Conservation (phyloP, 2,113 vertebrate species). For the Bambusicola thoracicus region DNA sequence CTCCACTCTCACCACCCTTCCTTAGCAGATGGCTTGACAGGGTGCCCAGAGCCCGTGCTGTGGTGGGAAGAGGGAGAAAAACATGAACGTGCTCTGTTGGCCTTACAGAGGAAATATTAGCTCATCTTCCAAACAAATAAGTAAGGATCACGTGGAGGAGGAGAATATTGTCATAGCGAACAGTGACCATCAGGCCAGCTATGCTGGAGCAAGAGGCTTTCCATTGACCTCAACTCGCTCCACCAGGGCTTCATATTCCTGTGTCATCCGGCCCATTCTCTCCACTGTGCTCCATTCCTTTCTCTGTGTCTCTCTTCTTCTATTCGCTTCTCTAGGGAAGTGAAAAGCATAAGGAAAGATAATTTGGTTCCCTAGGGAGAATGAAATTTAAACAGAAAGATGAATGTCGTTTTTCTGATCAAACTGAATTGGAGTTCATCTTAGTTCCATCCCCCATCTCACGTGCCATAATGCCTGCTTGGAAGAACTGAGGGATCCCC, state of each 20-base stretch:
- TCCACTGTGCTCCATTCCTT: background rate
- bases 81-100: background rate
- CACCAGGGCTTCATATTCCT: background rate
- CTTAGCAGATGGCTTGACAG: background rate
- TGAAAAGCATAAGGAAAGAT: background rate
- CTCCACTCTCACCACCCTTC: background rate
- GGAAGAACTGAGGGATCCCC: background rate
- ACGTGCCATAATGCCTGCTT: background rate
- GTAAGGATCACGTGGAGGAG: background rate
- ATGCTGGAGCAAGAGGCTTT: background rate
- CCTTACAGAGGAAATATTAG: background rate
- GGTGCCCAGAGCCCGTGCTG: background rate
- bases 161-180: background rate
- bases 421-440: background rate
- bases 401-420: background rate
- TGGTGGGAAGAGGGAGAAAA: background rate
- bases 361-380: background rate
- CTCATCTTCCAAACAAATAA: background rate
- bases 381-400: background rate
- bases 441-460: background rate
- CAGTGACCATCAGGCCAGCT: background rate
- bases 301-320: background rate
- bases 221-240: background rate
- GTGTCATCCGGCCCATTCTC: background rate
- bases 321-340: background rate